phyloP scores from a whole-genome alignment of 1,140 invertebrate species.

The Zaprionus camerounensis region DNA sequence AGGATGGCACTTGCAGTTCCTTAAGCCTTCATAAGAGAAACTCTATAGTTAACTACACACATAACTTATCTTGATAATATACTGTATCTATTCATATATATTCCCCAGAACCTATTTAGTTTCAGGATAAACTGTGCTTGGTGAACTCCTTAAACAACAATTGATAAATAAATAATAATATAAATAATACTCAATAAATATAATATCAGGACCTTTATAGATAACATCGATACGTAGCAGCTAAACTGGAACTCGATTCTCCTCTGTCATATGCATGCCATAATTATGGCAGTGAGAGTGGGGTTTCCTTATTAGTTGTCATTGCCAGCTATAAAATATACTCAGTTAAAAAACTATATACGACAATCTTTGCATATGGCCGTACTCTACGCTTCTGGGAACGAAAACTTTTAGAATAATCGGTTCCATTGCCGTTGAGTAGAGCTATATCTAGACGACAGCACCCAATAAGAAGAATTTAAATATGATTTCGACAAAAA shows the following conservation, averaged over 20 bases:
- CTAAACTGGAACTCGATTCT: conserved; percentile 57
- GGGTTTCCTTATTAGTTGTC: conserved; percentile 44
- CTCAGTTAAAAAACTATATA: background rate
- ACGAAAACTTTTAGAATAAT: background rate
- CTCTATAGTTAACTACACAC: no score
- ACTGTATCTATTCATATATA: no score
- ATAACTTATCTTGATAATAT: no score
- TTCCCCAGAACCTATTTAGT: no score
- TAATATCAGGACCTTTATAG: no score
- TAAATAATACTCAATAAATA: background rate
- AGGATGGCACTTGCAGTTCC: no score
- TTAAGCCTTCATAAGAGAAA: no score
- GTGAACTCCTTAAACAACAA: no score
- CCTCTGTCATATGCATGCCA: conserved; percentile 44
- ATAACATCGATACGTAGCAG: conserved; percentile 19
- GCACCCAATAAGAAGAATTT: background rate
- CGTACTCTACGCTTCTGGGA: conserved; percentile 53
- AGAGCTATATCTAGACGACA: conserved; percentile 20
- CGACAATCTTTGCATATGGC: conserved; percentile 16
- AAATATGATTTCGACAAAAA: background rate
- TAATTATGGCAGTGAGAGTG: conserved; percentile 50
- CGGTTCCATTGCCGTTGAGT: conserved; percentile 44
- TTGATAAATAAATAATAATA: background rate
- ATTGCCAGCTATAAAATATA: background rate
- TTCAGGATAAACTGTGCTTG: no score